These are phyloP conservation scores for Tetanocera ferruginea DNA, from an alignment of 2,888 invertebrate species.

Conservation along the genomic window DNA sequence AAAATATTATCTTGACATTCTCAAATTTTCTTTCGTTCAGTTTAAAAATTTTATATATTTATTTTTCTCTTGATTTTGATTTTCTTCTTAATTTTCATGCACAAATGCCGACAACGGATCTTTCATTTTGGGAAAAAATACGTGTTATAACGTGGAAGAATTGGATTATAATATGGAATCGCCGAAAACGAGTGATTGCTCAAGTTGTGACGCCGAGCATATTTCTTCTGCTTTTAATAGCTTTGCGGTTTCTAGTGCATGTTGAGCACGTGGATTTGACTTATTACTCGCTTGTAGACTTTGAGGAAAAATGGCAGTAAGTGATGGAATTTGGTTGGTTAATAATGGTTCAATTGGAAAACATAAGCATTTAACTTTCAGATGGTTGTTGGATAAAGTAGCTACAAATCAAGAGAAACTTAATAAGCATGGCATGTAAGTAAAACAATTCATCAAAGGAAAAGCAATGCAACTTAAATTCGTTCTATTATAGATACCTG, in stretches of 20 bases:
- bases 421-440: too few relatives aligned
- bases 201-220: background rate
- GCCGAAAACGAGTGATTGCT: background rate
- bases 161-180: slow-evolving; percentile 7
- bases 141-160: slow-evolving; percentile 21
- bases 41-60: too few relatives aligned
- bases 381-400: background rate
- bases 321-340: background rate
- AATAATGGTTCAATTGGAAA: background rate
- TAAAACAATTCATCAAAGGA: too few relatives aligned
- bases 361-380: background rate
- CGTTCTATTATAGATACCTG: background rate
- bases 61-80: too few relatives aligned
- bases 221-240: background rate
- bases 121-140: slow-evolving; percentile 2
- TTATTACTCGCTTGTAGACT: background rate
- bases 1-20: too few relatives aligned
- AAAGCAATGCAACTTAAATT: background rate
- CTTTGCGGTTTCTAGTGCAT: background rate
- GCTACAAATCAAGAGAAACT: too few relatives aligned
- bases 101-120: background rate
- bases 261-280: background rate
- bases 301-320: slow-evolving; percentile 2
- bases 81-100: too few relatives aligned
- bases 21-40: too few relatives aligned